phyloP scores from a whole-genome alignment of 2,113 vertebrate species.

The Todiramphus saurophagus region DNA sequence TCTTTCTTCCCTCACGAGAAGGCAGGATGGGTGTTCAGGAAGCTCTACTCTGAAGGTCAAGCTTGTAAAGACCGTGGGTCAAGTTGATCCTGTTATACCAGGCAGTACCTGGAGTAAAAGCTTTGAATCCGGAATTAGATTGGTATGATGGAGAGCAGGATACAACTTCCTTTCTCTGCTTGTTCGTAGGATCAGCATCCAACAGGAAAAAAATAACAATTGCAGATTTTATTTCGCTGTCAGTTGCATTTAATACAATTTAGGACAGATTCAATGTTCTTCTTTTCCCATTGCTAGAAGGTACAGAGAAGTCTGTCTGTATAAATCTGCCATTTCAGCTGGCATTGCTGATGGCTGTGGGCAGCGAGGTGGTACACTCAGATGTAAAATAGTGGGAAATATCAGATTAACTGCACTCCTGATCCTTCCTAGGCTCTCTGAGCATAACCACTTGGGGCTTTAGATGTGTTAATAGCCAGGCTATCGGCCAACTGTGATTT shows the following conservation, averaged over 20 bases:
- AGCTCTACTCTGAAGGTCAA: slow-evolving; percentile 19
- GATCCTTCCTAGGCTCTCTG: background rate
- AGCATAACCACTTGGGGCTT: background rate
- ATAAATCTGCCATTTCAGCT: background rate
- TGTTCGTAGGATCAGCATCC: background rate
- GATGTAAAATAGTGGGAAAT: background rate
- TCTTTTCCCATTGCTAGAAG: background rate
- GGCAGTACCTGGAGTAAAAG: background rate
- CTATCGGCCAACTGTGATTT: background rate
- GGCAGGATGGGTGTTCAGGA: slow-evolving; percentile 48
- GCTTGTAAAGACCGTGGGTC: slow-evolving; percentile 47
- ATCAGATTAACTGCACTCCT: background rate
- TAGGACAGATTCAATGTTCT: background rate
- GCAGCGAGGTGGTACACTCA: background rate
- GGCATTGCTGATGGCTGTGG: background rate
- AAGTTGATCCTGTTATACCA: slow-evolving; percentile 18
- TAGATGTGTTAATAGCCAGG: background rate
- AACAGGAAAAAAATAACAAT: slow-evolving; percentile 12
- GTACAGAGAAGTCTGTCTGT: background rate
- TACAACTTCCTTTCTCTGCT: background rate
- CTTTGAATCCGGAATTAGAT: slow-evolving; percentile 39
- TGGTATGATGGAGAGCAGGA: background rate
- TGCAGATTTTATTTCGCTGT: background rate
- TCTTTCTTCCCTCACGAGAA: slow-evolving; percentile 19
- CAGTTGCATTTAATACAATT: background rate